A percentile compares a stretch with the other conserved stretches of the same genome.
These are phyloP conservation scores for Acanthochromis polyacanthus DNA, from an alignment of 2,113 vertebrate genomes.

Conservation along the genomic window DNA sequence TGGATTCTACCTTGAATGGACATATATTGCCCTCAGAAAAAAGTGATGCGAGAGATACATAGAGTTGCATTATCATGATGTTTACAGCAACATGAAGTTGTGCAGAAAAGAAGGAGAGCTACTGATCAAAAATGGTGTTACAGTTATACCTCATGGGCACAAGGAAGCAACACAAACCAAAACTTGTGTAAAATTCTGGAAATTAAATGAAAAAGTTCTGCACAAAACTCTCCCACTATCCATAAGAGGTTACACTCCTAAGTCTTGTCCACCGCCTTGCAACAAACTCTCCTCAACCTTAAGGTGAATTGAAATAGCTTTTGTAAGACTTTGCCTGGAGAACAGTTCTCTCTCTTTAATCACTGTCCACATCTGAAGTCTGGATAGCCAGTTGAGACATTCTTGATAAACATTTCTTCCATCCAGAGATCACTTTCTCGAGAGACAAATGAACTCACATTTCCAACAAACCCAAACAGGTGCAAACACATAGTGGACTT, in stretches of 20 bases:
- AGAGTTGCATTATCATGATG: too few relatives aligned
- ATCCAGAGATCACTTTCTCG: not conserved
- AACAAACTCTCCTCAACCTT: not conserved
- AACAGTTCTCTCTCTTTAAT: not conserved
- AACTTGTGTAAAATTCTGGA: not conserved
- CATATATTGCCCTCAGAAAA: too few relatives aligned
- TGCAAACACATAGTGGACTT: not conserved
- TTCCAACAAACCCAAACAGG: constrained; percentile 1
- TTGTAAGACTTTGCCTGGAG: constrained; percentile 1
- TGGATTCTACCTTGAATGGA: too few relatives aligned
- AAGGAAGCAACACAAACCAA: not conserved
- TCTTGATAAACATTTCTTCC: not conserved
- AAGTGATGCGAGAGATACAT: too few relatives aligned
- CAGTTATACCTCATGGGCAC: too few relatives aligned
- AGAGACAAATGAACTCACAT: not conserved
- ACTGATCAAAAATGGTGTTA: too few relatives aligned
- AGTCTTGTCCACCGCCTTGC: too few relatives aligned
- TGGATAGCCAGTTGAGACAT: constrained; percentile 4
- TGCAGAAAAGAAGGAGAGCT: too few relatives aligned
- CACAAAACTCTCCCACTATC: too few relatives aligned
- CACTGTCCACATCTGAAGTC: not conserved
- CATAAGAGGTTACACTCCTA: too few relatives aligned
- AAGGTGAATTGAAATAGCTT: not conserved
- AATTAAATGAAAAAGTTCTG: not conserved
- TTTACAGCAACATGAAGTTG: too few relatives aligned